Conservation (phyloP, 2,888 invertebrate species). For the Drosophila ustulata region DNA sequence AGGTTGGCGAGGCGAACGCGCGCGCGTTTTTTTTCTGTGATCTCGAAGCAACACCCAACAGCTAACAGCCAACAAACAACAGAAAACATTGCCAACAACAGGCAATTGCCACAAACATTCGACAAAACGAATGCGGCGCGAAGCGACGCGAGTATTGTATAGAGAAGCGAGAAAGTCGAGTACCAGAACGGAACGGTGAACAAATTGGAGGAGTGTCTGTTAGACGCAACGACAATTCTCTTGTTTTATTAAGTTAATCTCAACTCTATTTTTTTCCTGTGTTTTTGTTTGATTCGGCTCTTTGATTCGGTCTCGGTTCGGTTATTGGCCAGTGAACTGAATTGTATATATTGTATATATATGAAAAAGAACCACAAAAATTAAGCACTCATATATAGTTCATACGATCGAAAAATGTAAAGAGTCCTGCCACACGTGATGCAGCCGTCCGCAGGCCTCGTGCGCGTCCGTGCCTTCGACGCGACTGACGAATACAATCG, state of each 20-base stretch:
- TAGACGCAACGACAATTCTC: constrained; percentile 32
- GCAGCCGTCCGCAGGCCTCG: constrained; percentile 60
- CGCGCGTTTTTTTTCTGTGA: constrained; percentile 67
- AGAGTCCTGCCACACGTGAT: constrained; percentile 54
- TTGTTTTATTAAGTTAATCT: background rate
- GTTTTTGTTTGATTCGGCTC: constrained; percentile 9
- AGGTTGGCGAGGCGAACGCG: constrained; percentile 81
- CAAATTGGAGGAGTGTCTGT: constrained; percentile 12
- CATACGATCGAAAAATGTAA: constrained; percentile 49
- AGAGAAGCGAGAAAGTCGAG: constrained; percentile 19
- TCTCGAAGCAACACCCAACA: constrained; percentile 43
- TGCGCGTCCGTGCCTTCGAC: constrained; percentile 43
- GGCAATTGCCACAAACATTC: constrained; percentile 4
- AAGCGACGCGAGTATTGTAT: constrained; percentile 14
- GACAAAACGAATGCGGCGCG: constrained; percentile 16
- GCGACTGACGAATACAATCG: constrained; percentile 48
- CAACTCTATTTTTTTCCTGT: constrained; percentile 9
- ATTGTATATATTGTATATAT: constrained; percentile 5
- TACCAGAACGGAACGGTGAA: constrained; percentile 18
- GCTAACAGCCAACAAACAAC: constrained; percentile 29
- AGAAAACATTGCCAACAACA: background rate
- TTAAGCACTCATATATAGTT: background rate
- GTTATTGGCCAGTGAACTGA: constrained; percentile 10
- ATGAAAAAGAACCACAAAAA: background rate
- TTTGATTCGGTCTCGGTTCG: constrained; percentile 2